Evolutionary conservation across 2,113 vertebrate species (phyloP), one percentile per base, ranked within the genome.

Genomic region (Danionella cerebrum): DNA sequence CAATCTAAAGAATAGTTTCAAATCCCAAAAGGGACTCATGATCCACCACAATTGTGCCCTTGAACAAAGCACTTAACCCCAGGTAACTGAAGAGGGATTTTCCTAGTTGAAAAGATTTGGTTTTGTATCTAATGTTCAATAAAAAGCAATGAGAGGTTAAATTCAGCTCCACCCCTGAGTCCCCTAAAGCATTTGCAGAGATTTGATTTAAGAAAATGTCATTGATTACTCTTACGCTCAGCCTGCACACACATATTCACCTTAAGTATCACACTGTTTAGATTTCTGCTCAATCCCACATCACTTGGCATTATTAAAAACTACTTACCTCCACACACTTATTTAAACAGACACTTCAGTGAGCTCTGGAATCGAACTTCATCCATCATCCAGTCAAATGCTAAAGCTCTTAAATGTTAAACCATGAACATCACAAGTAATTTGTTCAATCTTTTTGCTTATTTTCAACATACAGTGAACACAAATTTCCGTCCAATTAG

Each of bases 381-480:
- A 64, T 64, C 60, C 60, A 48, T 64, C 60, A 64, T 64, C 60
- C 44, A 64, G 60, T 64, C 60, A 64, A 36, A 64, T 64, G 60
- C 31, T 64, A 47, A 60, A 13, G 27, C 42, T 8, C 44, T 64
- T 44, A 64, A 64, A 48, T 64, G 60, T 64, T 50, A 48, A 64
- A 64, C 60, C 59, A 64, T 64, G 60, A 50, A 64, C 60, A 48
- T 64, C 60, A 35, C 44, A 24, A 64, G 44, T 48, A 64, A 64
- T 64, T 64, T 64, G 60, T 48, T 48, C 59, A 16, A 19, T 48
- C 44, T 35, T 36, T 55, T 48, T 48, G 60, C 42, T 36, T 44
- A 31, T n/a, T 60, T 25, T 63, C 41, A 35, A 29, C 16, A 16
- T 35, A 47, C 36, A 21, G 12, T 1, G 31, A 36, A 57, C 53